Base-by-base conservation (phyloP, 2,888 invertebrate genomes). In the Andrena marginata region DNA sequence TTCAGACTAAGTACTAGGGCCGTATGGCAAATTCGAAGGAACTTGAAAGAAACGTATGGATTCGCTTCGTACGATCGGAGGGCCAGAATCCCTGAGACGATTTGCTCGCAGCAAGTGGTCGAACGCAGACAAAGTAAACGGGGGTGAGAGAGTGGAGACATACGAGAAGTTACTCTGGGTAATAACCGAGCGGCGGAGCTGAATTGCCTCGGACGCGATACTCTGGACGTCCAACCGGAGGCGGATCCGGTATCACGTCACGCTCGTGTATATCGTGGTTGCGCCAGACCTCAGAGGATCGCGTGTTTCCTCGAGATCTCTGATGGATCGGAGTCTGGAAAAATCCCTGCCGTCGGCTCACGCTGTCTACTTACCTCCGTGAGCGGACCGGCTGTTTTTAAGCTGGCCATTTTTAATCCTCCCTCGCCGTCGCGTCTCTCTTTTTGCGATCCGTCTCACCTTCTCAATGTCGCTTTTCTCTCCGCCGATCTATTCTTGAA, bases 191-290 rank as follows among this genome's bases (percentile, higher is more conserved):
- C 63, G 79, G 85, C 68, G 79, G 73, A 87, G 85, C 71, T 87
- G 89, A 87, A 88, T 87, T 77, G 87, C 83, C 71, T 85, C 80
- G 85, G 87, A 88, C 73, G 77, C 76, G 86, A 85, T 86, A 68
- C 84, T 69, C 56, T 26, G 65, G 63, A 74, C 81, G 76, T 71
- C 80, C 74, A 77, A 88, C 88, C 87, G 87, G 88, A 88, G 88
- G 89, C 89, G 88, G 89, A 89, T 89, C 87, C 87, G 88, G 87
- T 89, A 87, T 89, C 88, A 82, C 87, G 88, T 89, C 89, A 88
- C 89, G 87, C 81, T 89, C 81, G 75, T 70, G 74, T 84, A 76
- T 73, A 81, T 85, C 85, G 72, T 73, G 77, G 82, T 70, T 73
- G 73, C 75, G 77, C 71, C 71, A 72, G 84, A 72, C 80, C 79